phyloP scores from a whole-genome alignment of 2,113 vertebrate genomes.

The Eretmochelys imbricata region DNA sequence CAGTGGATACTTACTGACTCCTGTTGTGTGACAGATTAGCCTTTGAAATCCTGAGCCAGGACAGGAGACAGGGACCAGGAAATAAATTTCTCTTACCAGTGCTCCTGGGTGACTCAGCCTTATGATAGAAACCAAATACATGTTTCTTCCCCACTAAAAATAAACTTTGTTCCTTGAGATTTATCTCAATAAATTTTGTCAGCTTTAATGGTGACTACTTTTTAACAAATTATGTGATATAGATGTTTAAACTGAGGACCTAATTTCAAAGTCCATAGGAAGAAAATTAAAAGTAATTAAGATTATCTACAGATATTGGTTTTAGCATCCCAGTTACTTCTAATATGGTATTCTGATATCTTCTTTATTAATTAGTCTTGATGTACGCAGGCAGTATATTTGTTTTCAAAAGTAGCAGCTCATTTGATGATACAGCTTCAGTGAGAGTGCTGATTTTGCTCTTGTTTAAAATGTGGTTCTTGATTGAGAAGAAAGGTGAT shows the following conservation, averaged over 20 bases:
- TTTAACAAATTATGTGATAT: neutral
- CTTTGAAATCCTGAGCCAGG: neutral
- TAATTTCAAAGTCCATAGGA: neutral
- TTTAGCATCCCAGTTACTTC: neutral
- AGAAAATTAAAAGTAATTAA: neutral
- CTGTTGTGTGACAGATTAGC: neutral
- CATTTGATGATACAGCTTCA: neutral
- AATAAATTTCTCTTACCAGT: neutral
- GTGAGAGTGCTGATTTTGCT: neutral
- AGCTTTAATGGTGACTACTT: neutral
- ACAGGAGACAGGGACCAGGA: neutral
- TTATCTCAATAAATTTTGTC: neutral
- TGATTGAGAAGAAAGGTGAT: neutral
- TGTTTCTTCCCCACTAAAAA: neutral
- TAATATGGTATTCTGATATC: neutral
- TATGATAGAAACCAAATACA: neutral
- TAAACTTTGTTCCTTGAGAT: neutral
- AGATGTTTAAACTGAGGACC: neutral
- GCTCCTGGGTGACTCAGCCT: neutral
- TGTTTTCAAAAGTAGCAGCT: neutral
- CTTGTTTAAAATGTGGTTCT: neutral
- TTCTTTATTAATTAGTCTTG: neutral
- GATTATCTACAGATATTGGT: neutral
- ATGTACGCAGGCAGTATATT: neutral
- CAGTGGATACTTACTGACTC: neutral